Evolutionary conservation across 2,888 invertebrate genomes (phyloP).

Genomic region (Morpho helenor): DNA sequence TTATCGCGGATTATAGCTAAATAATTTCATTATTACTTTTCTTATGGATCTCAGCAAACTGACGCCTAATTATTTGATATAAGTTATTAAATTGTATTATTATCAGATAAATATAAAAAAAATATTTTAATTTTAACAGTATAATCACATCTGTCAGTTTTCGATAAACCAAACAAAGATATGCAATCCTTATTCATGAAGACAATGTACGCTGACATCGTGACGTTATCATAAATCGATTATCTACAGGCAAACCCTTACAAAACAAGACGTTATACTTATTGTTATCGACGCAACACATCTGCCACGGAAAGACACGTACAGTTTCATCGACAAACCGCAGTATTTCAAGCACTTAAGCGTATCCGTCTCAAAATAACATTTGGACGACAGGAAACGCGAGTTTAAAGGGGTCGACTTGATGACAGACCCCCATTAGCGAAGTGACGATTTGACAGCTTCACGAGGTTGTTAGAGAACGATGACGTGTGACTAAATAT

Average conservation of each 20-base stretch:
- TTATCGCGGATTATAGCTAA: too few relatives aligned
- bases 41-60: too few relatives aligned
- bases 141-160: neutral
- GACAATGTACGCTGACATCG: constrained; percentile 1
- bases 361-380: constrained; percentile 37
- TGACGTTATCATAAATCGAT: constrained; percentile 16
- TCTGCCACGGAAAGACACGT: constrained; percentile 20
- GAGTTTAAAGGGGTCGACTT: constrained; percentile 62
- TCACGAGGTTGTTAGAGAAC: constrained; percentile 47
- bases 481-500: constrained; percentile 48
- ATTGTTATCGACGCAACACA: constrained; percentile 23
- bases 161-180: neutral
- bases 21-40: too few relatives aligned
- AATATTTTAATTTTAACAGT: too few relatives aligned
- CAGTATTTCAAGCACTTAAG: constrained; percentile 31
- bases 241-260: constrained; percentile 12
- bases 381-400: constrained; percentile 58
- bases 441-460: constrained; percentile 66
- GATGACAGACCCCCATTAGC: constrained; percentile 71
- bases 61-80: too few relatives aligned
- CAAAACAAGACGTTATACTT: constrained; percentile 10
- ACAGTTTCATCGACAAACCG: constrained; percentile 23
- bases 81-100: too few relatives aligned
- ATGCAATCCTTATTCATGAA: too few relatives aligned
- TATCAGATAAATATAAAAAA: too few relatives aligned